Conservation (phyloP, 2,888 invertebrate genomes). For the Dryobota labecula region DNA sequence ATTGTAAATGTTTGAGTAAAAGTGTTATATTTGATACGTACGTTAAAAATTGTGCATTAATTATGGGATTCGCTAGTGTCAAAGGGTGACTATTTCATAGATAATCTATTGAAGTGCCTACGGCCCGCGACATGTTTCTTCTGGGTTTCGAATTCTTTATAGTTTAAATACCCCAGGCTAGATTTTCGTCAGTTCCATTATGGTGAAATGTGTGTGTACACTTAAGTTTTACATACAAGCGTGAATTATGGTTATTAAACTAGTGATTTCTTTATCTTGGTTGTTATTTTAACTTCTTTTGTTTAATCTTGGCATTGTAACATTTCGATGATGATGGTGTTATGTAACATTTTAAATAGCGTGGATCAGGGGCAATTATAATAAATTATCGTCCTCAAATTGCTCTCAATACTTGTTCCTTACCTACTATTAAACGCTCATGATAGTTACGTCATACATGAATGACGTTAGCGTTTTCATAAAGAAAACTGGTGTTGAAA, state of each 20-base stretch:
- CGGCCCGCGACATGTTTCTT: background rate
- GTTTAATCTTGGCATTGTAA: conserved; percentile 1
- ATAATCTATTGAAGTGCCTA: background rate
- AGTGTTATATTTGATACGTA: background rate
- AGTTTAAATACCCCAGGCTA: background rate
- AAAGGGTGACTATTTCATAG: background rate
- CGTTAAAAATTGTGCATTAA: background rate
- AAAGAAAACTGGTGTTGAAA: background rate
- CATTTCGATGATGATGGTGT: background rate
- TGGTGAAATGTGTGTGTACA: background rate
- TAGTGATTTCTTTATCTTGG: background rate
- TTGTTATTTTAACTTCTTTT: conserved; percentile 1
- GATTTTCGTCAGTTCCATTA: background rate
- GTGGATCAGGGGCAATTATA: background rate
- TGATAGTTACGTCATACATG: conserved; percentile 16
- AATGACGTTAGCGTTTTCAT: conserved; percentile 6
- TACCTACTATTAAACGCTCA: background rate
- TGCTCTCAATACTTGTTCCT: background rate
- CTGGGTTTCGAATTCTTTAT: background rate
- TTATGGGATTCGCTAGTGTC: background rate
- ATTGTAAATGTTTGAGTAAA: background rate
- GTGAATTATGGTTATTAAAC: no score
- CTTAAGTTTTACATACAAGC: background rate
- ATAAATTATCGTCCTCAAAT: background rate
- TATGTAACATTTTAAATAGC: no score